A percentile compares a stretch with the other conserved stretches of the same genome.
phyloP scores from a whole-genome alignment of 2,888 invertebrate genomes.

The Zaprionus obscuricornis region DNA sequence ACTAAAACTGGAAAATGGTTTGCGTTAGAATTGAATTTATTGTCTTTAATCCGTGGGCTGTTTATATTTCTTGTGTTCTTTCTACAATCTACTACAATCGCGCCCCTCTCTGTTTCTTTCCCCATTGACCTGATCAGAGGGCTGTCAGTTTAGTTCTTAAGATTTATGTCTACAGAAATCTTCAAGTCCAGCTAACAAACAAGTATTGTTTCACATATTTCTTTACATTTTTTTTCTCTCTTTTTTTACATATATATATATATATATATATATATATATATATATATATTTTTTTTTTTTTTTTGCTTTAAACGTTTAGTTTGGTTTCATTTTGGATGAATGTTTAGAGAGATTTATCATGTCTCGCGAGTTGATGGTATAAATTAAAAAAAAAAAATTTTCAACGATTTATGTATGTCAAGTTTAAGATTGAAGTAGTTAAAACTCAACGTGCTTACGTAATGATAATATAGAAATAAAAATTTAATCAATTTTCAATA shows the following conservation, averaged over 20 bases:
- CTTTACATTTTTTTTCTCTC: not conserved
- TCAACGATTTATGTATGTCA: too few relatives aligned
- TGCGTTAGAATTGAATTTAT: slow-evolving; percentile 45
- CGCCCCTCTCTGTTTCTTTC: not conserved
- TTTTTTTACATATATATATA: too few relatives aligned
- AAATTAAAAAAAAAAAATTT: too few relatives aligned
- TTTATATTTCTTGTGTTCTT: slow-evolving; percentile 7
- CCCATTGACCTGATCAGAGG: not conserved
- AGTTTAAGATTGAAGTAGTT: too few relatives aligned
- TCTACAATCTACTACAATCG: slow-evolving; percentile 1
- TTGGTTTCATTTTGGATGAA: slow-evolving; percentile 38
- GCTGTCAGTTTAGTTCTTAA: slow-evolving; percentile 54
- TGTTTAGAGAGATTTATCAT: slow-evolving; percentile 15
- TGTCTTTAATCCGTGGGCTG: slow-evolving; percentile 24
- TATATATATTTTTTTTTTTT: slow-evolving; percentile 2
- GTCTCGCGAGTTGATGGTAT: not conserved
- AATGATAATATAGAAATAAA: too few relatives aligned
- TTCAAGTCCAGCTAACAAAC: slow-evolving; percentile 61
- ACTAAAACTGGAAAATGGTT: too few relatives aligned
- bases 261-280: too few relatives aligned
- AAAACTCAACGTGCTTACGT: too few relatives aligned
- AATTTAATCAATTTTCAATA: too few relatives aligned
- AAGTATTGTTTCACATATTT: slow-evolving; percentile 59
- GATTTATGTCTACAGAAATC: slow-evolving; percentile 67
- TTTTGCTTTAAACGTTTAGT: slow-evolving; percentile 8